These are phyloP conservation scores for Apocrypta bakeri DNA, from an alignment of 1,140 invertebrate species.

Conservation along the genomic window DNA sequence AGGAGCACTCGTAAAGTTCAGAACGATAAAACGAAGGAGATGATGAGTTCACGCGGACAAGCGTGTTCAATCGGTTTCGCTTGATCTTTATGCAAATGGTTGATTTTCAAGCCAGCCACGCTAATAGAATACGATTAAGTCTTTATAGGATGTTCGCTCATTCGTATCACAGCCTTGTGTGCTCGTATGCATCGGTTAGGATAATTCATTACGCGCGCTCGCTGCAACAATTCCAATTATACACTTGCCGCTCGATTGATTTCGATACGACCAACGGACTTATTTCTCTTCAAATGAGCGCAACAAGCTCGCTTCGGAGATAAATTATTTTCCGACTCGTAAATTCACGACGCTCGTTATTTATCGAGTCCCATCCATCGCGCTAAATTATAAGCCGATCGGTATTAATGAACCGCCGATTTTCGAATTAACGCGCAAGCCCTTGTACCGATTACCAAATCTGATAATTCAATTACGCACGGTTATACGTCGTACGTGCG, in stretches of 20 bases:
- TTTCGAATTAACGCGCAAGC: background rate
- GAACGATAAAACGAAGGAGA: slow-evolving; percentile 27
- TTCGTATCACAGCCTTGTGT: no score
- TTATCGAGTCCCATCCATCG: background rate
- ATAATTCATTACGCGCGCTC: no score
- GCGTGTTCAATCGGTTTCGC: slow-evolving; percentile 7
- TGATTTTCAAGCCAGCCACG: background rate
- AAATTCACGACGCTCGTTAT: background rate
- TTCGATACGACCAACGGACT: background rate
- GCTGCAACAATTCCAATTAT: no score
- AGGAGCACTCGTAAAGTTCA: slow-evolving; percentile 17
- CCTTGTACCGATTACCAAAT: background rate
- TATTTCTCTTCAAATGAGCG: background rate
- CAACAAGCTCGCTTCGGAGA: background rate
- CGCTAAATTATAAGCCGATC: background rate
- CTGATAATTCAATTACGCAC: background rate
- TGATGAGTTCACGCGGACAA: background rate
- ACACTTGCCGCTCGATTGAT: no score
- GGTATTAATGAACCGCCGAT: background rate
- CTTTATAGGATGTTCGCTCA: no score
- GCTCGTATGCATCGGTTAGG: no score
- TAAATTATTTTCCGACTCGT: background rate
- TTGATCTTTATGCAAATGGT: slow-evolving; percentile 32
- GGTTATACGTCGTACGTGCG: background rate
- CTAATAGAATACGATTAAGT: no score